Evolutionary conservation across 2,113 vertebrate species (phyloP).

Genomic region (Castor canadensis): DNA sequence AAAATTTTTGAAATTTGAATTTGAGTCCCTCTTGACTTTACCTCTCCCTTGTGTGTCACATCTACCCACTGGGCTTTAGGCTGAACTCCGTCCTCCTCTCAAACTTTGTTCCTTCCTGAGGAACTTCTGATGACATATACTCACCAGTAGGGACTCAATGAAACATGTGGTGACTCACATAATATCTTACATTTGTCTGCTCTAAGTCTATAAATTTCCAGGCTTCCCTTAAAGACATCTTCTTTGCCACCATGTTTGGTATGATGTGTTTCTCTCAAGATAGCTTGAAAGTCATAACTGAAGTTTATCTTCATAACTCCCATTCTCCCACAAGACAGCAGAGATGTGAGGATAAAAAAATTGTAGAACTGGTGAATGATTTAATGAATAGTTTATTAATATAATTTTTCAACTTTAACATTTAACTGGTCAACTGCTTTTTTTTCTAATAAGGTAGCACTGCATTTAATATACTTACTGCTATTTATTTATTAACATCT

Average conservation of each 20-base stretch:
- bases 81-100: background rate
- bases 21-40: background rate
- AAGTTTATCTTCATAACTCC: no score
- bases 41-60: accelerated
- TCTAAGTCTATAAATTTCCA: background rate
- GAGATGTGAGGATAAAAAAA: background rate
- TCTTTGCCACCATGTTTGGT: background rate
- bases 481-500: background rate
- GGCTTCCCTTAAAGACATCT: background rate
- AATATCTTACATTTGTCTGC: background rate
- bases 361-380: background rate
- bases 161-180: background rate
- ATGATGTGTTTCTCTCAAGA: background rate
- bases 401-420: background rate
- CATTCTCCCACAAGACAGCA: no score
- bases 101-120: background rate
- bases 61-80: background rate
- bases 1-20: background rate
- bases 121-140: no score
- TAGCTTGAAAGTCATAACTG: background rate
- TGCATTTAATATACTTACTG: background rate
- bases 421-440: background rate
- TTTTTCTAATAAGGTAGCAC: background rate
- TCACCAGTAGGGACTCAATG: background rate
- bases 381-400: background rate